Evolutionary conservation across 2,888 invertebrate species (phyloP), one percentile per base, ranked within the genome.

Genomic region (Villa cingulata): DNA sequence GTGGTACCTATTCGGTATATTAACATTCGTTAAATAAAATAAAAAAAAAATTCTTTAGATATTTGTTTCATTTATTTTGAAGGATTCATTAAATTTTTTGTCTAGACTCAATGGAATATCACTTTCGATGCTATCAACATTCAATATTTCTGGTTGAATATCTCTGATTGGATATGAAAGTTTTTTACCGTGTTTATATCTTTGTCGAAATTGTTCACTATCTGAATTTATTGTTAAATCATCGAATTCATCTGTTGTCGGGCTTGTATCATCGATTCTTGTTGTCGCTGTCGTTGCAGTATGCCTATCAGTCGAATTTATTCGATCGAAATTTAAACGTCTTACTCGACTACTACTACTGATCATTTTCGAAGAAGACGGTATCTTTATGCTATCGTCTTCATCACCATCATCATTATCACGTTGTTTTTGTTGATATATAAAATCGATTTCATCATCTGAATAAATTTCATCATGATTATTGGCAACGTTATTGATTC

Each of bases 391-490:
- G 20, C 51, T 53, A 37, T 48, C 48, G 19, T 51, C 51, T 34
- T 52, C 50, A 16, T 6, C 36, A n/a, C 7, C 6, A 16, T 36
- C 36, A 36, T n/a, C 36, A 16, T 36, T 6, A n/a, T 4, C n/a
- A 16, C 7, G 16, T 16, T 9, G n/a, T 15, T 9, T 3, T 10
- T 37, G 46, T 60, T 32, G 65, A 59, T 19, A 61, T 53, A 52
- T 50, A 45, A 63, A 63, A 51, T 63, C 64, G 9, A 62, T 60
- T 20, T 59, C 58, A 19, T 56, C 52, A 19, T 51, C 51, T 5
- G 48, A 48, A 16, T 18, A 23, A 12, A 37, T n/a, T n/a, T 46
- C 41, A 17, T 44, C 43, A 4, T 36, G 36, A 16, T 41, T 47
- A 16, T 44, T 39, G n/a, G n/a, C n/a, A 32, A 40, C 45, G 20